Evolutionary conservation across 2,113 vertebrate genomes (phyloP), one percentile per base, ranked within the genome.

Genomic region (Sinocyclocheilus maitianheensis): DNA sequence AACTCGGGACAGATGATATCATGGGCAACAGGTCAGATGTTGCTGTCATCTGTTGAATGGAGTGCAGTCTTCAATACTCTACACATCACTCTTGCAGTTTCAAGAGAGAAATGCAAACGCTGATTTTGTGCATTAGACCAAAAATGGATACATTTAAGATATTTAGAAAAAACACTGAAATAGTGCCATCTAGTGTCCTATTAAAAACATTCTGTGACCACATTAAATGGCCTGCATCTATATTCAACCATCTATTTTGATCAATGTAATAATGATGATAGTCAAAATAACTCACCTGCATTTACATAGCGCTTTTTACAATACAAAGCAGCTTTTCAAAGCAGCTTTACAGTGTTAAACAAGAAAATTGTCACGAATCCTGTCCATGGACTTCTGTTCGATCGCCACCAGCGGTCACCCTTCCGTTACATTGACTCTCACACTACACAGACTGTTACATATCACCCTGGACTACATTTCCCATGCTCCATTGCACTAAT

Each of bases 1-100:
- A 92, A 93, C 90, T 88, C 85, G 88, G 89, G 85, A 87, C 86
- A 91, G 89, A 91, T 85, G 87, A 91, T 92, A 90, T 78, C 84
- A 84, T 86, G 83, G 86, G 88, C 87, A 89, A 84, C 83, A 77
- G 78, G 86, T 85, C 81, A 77, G 65, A 74, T 48, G 78, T 71
- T 34, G 60, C 89, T 69, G 87, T 90, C 86, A 84, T 87, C 78
- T 88, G 86, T 87, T 90, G 51, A 82, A 40, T 72, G 74, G 65
- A 24, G 46, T 58, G 24, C 40, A 40, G 69, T 71, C 74, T 71
- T 62, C 62, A 85, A 72, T 30, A 63, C 46, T 48, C 46, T 48
- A 48, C 46, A 48, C 46, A 48, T 48, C 43, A 46, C 43, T 46
- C 43, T 46, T 46, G 43, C 43, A 46, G 43, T 46, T 46, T 46